Evolutionary conservation across 1,140 invertebrate species (phyloP), one percentile per base, ranked within the genome.

Genomic region (Bombyx mandarina): DNA sequence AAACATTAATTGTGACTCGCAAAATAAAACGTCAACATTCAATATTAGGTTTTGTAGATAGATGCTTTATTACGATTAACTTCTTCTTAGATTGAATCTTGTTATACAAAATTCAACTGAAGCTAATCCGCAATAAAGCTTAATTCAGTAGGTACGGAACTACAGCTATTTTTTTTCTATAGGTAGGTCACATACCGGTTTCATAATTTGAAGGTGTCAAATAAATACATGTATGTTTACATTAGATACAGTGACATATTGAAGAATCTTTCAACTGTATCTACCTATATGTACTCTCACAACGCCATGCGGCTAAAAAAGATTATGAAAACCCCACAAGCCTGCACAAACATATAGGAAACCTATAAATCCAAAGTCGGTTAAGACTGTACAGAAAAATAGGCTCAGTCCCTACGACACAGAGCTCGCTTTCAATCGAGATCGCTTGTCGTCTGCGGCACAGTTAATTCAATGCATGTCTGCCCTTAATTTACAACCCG

Each of bases 241-340:
- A 12, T 46, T 46, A 46, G 6, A 46, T 12, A 12, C n/a, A 12
- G 4, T 35, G 26, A 35, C 26, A 35, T 35, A 35, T 35, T 35
- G 26, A 35, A 35, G 26, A 35, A 35, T 35, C 26, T 35, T 35
- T 5, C 26, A 3, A 35, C 26, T 35, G 26, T 35, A 35, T 35
- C 26, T 35, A 35, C 4, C 26, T 35, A 35, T 35, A 35, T 35
- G 26, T 35, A 35, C 26, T 35, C 26, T 35, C 66, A 62, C 62
- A 73, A 69, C 79, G 72, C 73, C 79, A 78, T 82, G 76, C 77
- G 78, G 75, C 71, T 85, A 80, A 82, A 84, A 82, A 85, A 87
- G 79, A 87, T 86, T 87, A 86, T 86, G 84, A 87, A 80, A 75
- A 68, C 68, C 71, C 76, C 63, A 60, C 65, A 62, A 56, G 54